phyloP scores from a whole-genome alignment of 1,140 invertebrate genomes.

The Drusus annulatus region DNA sequence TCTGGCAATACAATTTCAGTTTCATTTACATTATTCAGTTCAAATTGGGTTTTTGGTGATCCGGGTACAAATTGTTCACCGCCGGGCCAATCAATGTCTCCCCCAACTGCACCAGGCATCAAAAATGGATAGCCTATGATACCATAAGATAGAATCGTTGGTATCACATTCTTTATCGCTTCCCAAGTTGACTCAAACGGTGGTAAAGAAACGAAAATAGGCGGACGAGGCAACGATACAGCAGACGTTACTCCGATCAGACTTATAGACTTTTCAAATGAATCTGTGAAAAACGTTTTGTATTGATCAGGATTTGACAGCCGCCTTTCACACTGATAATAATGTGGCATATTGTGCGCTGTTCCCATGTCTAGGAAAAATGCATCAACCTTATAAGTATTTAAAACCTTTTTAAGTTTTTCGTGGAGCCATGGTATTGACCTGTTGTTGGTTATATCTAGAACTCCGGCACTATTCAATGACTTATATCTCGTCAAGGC shows the following conservation, averaged over 20 bases:
- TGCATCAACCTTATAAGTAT: slow-evolving; percentile 86
- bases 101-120: slow-evolving; percentile 94
- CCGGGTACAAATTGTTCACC: slow-evolving; percentile 68
- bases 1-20: slow-evolving; percentile 79
- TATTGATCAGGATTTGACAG: slow-evolving; percentile 87
- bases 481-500: slow-evolving; percentile 84
- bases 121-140: slow-evolving; percentile 92
- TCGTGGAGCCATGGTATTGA: slow-evolving; percentile 85
- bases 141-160: slow-evolving; percentile 89
- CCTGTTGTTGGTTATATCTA: slow-evolving; percentile 88
- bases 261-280: slow-evolving; percentile 76
- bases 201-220: slow-evolving; percentile 89
- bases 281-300: slow-evolving; percentile 80
- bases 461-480: slow-evolving; percentile 81
- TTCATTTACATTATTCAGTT: slow-evolving; percentile 67
- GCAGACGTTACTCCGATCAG: slow-evolving; percentile 89
- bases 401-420: slow-evolving; percentile 80
- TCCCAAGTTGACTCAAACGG: slow-evolving; percentile 92
- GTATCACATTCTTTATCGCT: slow-evolving; percentile 87
- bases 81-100: slow-evolving; percentile 79
- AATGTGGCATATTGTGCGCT: slow-evolving; percentile 88
- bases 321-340: slow-evolving; percentile 82
- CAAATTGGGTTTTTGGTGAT: slow-evolving; percentile 63
- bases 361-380: slow-evolving; percentile 94
- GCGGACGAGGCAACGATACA: slow-evolving; percentile 84